phyloP scores from a whole-genome alignment of 2,888 invertebrate species.

The Thecophora atra region DNA sequence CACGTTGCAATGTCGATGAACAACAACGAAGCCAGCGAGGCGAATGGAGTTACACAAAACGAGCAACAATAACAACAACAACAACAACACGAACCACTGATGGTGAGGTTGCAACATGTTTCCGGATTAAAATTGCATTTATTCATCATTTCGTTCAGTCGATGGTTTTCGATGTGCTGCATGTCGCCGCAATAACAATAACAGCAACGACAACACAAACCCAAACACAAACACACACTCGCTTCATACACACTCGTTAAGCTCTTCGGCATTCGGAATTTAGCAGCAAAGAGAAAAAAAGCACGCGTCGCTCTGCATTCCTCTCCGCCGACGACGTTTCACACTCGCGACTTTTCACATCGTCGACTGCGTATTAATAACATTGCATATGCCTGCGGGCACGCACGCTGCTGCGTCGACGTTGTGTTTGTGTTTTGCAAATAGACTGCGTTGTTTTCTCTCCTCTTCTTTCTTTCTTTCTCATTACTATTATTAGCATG shows the following conservation, averaged over 20 bases:
- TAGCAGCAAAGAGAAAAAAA: not conserved
- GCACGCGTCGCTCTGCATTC: not conserved
- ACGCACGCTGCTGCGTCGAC: not conserved
- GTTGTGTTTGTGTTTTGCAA: not conserved
- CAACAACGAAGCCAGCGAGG: not conserved
- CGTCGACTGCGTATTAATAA: not conserved
- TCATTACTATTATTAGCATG: too few species aligned
- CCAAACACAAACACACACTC: not conserved
- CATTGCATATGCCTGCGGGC: slow-evolving; percentile 19
- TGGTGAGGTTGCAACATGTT: slow-evolving; percentile 53
- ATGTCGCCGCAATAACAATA: not conserved
- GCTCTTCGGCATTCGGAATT: not conserved
- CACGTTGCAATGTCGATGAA: not conserved
- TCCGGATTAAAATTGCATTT: slow-evolving; percentile 59
- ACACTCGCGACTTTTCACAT: too few species aligned
- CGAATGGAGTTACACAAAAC: not conserved
- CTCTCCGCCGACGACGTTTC: not conserved
- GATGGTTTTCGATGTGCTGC: slow-evolving; percentile 13
- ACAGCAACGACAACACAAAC: not conserved
- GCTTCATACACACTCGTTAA: not conserved
- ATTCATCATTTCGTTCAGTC: slow-evolving; percentile 46
- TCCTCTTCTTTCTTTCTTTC: too few species aligned
- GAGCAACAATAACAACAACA: not conserved
- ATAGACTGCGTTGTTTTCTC: not conserved
- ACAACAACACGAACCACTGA: not conserved